Percentiles rank a stretch among this genome's conserved stretches.
Evolutionary conservation across 2,113 vertebrate genomes (phyloP).

Genomic region (Chionodraco myersi): DNA sequence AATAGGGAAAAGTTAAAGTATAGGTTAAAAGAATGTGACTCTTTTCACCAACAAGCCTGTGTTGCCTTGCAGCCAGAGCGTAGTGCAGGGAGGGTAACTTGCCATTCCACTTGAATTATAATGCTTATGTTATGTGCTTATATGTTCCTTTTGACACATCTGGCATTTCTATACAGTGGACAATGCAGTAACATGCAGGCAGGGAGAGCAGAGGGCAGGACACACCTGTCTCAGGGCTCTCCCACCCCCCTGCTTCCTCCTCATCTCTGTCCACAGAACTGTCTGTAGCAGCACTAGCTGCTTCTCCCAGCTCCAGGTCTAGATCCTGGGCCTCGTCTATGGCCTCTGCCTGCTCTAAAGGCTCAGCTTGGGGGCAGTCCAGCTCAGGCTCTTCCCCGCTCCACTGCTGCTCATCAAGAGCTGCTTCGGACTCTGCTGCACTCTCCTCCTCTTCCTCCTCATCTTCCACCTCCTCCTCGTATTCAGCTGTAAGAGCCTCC

Average conservation of each 20-base stretch:
- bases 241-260: constrained; percentile 84
- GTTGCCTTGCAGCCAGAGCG: constrained; percentile 86
- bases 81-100: constrained; percentile 74
- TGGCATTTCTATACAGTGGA: constrained; percentile 58
- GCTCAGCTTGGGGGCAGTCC: constrained; percentile 81
- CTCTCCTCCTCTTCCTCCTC: constrained; percentile 83
- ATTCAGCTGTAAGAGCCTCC: constrained; percentile 87
- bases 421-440: constrained; percentile 83
- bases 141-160: constrained; percentile 52
- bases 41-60: constrained; percentile 85
- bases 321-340: constrained; percentile 83
- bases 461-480: constrained; percentile 86
- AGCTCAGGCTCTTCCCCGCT: constrained; percentile 88
- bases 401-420: constrained; percentile 89
- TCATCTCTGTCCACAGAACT: constrained; percentile 84
- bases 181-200: constrained; percentile 88
- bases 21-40: constrained; percentile 70
- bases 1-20: constrained; percentile 50
- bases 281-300: constrained; percentile 84
- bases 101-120: constrained; percentile 77
- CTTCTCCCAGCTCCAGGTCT: constrained; percentile 78
- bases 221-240: constrained; percentile 91
- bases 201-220: constrained; percentile 84
- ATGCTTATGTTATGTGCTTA: constrained; percentile 66
- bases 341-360: constrained; percentile 84